Conservation (phyloP, 1,140 invertebrate genomes). For the Mizuhopecten yessoensis region DNA sequence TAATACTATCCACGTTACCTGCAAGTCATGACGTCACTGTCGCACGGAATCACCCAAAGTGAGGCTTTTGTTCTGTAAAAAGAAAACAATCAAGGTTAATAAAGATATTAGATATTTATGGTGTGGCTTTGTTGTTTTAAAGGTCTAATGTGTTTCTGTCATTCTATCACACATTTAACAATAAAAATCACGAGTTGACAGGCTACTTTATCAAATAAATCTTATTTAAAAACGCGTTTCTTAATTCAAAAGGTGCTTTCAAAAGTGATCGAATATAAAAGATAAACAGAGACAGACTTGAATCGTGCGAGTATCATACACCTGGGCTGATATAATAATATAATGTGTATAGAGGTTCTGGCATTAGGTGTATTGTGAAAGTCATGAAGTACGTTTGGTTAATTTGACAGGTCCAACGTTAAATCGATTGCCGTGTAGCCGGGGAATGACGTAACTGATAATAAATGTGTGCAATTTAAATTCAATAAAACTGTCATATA, state of each 20-base stretch:
- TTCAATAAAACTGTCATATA: background rate
- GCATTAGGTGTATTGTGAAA: background rate
- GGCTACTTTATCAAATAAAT: too few relatives aligned
- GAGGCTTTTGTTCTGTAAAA: slow-evolving; percentile 17
- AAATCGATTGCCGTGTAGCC: background rate
- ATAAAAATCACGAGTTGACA: too few relatives aligned
- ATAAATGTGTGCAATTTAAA: background rate
- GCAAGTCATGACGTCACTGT: background rate
- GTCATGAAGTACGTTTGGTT: background rate
- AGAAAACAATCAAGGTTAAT: background rate
- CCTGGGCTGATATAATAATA: too few relatives aligned
- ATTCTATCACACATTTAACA: too few relatives aligned
- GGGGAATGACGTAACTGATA: background rate
- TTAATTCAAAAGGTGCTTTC: background rate
- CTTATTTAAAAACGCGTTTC: background rate
- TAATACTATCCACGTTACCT: background rate
- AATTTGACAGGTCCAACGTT: background rate
- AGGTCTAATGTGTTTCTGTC: too few relatives aligned
- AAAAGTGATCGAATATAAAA: background rate
- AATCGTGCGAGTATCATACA: too few relatives aligned
- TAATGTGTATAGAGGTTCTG: too few relatives aligned
- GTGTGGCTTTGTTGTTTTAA: background rate
- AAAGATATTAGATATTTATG: background rate
- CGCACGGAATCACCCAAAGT: background rate
- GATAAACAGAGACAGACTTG: background rate